Evolutionary conservation across 2,113 vertebrate species (phyloP), one percentile per base, ranked within the genome.

Genomic region (Dendropsophus ebraccatus): DNA sequence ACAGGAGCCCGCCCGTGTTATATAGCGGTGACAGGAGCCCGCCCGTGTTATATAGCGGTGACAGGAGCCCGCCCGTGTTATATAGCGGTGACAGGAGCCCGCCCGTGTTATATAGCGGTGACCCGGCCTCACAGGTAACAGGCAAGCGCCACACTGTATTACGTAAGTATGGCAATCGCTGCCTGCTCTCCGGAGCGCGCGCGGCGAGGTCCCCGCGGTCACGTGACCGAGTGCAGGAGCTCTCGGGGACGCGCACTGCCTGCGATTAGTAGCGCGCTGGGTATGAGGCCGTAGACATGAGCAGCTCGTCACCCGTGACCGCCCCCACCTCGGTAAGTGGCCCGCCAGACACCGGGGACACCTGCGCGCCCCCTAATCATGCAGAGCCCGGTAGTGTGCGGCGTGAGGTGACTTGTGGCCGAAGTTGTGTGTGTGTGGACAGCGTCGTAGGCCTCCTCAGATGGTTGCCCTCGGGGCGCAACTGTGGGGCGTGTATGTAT

Each of bases 321-420:
- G 86, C 86, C 80, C 86, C 80, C 81, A 69, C n/a, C 47, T 77
- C 80, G 79, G 86, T 87, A 74, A 83, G 86, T 87, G 73, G 67
- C 70, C 76, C 60, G 5, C 81, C 16, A 83, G 17, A 47, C 0
- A 60, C 30, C 8, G 76, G 30, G 35, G 32, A 17, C 30, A 30
- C 60, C n/a, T 25, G 30, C 35, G 47, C 72, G 13, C n/a, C 37
- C 41, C 4, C 25, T 2, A 28, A 9, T 19, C 10, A 17, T 28
- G 11, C 17, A 9, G 50, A 13, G 2, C 2, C 11, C 21, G n/a
- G n/a, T n/a, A 7, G 2, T 83, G 67, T 9, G n/a, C 28, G 45
- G n/a, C n/a, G n/a, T n/a, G n/a, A 35, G 50, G 30, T 5, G 23
- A 25, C 50, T 54, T 50, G 67, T 30, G 65, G 37, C 4, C 47